phyloP scores from a whole-genome alignment of 2,888 invertebrate species.

The Azorinus chamasolen region DNA sequence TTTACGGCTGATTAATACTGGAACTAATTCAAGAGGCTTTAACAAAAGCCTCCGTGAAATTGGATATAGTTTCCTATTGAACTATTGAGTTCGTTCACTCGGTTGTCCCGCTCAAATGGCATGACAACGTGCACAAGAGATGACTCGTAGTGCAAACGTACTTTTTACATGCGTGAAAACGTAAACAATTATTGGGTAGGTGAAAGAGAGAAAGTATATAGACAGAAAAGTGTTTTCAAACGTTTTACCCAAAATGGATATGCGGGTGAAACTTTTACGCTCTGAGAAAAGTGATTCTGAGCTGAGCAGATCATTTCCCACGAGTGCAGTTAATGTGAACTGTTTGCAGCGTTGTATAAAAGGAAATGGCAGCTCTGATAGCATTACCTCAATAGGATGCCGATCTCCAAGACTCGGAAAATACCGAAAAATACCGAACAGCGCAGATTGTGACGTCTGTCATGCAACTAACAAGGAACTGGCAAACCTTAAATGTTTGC shows the following conservation, averaged over 20 bases:
- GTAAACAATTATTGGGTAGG: no score
- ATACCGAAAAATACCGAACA: slow-evolving; percentile 47
- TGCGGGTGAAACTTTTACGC: slow-evolving; percentile 11
- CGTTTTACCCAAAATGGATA: slow-evolving; percentile 13
- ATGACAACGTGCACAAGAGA: no score
- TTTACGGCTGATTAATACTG: no score
- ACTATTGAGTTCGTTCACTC: no score
- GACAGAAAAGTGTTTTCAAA: no score
- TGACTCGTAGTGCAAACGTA: no score
- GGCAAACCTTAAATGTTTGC: slow-evolving; percentile 54
- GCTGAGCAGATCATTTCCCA: slow-evolving; percentile 49
- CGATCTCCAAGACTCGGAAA: slow-evolving; percentile 49
- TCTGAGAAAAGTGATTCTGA: slow-evolving; percentile 12
- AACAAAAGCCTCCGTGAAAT: no score
- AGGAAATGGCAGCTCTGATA: slow-evolving; percentile 44
- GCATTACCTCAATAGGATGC: slow-evolving; percentile 36
- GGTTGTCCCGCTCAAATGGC: no score
- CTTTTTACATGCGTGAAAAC: no score
- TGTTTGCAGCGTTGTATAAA: slow-evolving; percentile 36
- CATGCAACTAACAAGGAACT: slow-evolving; percentile 33
- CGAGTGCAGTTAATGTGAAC: slow-evolving; percentile 27
- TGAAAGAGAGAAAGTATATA: no score
- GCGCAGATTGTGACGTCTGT: slow-evolving; percentile 60
- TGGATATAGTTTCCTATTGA: no score
- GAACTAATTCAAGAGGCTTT: no score